Percentiles rank a stretch among this genome's conserved stretches.
These are phyloP conservation scores for Melanotaenia trifasciata DNA, from an alignment of 2,797 vertebrate species.

Conservation along the genomic window DNA sequence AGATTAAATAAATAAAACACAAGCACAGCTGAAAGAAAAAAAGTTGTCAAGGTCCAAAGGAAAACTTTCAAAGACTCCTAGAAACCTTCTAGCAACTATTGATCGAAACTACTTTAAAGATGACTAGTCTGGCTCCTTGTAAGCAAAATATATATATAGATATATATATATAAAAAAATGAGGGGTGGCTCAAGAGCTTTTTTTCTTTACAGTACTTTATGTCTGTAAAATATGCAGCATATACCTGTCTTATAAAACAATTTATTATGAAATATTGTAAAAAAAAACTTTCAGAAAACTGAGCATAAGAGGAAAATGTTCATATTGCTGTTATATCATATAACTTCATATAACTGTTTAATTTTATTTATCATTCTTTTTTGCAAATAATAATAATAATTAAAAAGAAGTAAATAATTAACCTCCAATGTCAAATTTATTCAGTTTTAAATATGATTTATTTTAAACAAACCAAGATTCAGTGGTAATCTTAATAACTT, in stretches of 20 bases:
- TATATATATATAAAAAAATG: too few relatives aligned
- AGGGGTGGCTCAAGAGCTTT: too few relatives aligned
- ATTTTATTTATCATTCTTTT: neutral
- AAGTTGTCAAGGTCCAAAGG: neutral
- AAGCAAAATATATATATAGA: neutral
- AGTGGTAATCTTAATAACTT: slow-evolving; percentile 15
- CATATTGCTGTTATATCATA: neutral
- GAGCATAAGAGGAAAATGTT: neutral
- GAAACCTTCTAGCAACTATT: neutral
- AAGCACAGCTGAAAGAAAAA: neutral
- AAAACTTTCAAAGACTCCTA: neutral
- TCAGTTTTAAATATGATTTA: too few relatives aligned
- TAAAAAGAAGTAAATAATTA: neutral
- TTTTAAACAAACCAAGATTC: neutral
- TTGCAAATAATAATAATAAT: neutral
- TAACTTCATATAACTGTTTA: neutral
- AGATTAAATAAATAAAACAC: too few relatives aligned
- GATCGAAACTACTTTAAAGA: neutral
- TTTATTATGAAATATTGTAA: too few relatives aligned
- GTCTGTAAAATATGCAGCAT: too few relatives aligned
- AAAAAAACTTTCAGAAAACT: neutral
- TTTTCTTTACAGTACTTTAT: too few relatives aligned
- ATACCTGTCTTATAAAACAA: too few relatives aligned
- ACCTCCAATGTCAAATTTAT: neutral
- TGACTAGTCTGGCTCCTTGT: neutral